A percentile compares a stretch with the other conserved stretches of the same genome.
These are phyloP conservation scores for Suncus etruscus DNA, from an alignment of 2,113 vertebrate species.

Conservation along the genomic window DNA sequence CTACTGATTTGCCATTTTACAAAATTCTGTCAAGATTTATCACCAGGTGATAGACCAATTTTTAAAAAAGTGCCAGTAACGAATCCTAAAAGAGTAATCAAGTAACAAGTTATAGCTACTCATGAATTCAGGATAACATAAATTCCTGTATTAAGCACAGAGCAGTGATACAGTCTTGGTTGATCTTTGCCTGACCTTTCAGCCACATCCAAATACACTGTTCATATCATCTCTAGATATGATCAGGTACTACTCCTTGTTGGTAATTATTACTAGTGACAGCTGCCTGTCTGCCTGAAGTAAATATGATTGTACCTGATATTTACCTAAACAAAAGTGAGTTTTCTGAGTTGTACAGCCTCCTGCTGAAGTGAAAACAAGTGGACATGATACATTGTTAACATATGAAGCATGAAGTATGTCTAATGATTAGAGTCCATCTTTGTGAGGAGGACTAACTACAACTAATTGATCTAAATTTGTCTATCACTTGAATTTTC, in stretches of 20 bases:
- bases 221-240: background rate
- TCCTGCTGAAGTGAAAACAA: background rate
- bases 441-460: background rate
- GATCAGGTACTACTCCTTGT: background rate
- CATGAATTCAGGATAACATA: background rate
- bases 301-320: background rate
- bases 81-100: background rate
- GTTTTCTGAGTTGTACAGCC: background rate
- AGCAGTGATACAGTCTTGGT: background rate
- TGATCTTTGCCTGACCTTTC: background rate
- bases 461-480: background rate
- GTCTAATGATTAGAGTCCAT: background rate
- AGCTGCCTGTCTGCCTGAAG: background rate
- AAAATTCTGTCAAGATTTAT: background rate
- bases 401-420: background rate
- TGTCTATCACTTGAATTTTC: background rate
- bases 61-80: background rate
- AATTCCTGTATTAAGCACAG: background rate
- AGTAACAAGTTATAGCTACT: background rate
- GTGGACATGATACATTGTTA: background rate
- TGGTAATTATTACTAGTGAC: background rate
- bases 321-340: background rate
- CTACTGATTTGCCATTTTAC: background rate
- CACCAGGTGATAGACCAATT: background rate
- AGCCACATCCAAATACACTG: background rate